Conservation (phyloP, 2,113 vertebrate species). For the Zosterops borbonicus region DNA sequence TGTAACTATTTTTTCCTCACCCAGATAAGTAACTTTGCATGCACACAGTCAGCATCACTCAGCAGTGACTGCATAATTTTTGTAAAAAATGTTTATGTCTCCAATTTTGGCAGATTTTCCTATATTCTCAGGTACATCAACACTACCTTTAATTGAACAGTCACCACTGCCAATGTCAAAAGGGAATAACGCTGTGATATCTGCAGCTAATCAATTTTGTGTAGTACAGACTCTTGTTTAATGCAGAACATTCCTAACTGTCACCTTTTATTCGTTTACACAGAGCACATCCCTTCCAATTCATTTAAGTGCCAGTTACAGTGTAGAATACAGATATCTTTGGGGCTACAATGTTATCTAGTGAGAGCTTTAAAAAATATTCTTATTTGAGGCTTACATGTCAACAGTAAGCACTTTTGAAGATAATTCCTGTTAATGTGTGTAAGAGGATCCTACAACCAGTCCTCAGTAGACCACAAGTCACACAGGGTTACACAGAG, state of each 20-base stretch:
- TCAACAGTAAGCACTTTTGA: not conserved
- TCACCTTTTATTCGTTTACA: not conserved
- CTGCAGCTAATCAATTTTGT: not conserved
- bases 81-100: not conserved
- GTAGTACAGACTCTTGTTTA: not conserved
- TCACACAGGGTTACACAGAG: not conserved
- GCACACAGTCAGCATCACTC: not conserved
- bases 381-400: not conserved
- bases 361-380: not conserved
- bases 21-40: not conserved
- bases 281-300: not conserved
- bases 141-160: not conserved
- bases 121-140: not conserved
- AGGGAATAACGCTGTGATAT: not conserved
- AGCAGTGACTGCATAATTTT: not conserved
- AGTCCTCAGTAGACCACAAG: not conserved
- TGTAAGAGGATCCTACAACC: not conserved
- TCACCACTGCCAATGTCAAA: not conserved
- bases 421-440: not conserved
- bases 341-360: not conserved
- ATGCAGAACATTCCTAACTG: not conserved
- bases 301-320: not conserved
- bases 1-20: not conserved
- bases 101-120: not conserved
- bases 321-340: not conserved